Conservation (phyloP, 2,113 vertebrate genomes). For the Penelope pileata region DNA sequence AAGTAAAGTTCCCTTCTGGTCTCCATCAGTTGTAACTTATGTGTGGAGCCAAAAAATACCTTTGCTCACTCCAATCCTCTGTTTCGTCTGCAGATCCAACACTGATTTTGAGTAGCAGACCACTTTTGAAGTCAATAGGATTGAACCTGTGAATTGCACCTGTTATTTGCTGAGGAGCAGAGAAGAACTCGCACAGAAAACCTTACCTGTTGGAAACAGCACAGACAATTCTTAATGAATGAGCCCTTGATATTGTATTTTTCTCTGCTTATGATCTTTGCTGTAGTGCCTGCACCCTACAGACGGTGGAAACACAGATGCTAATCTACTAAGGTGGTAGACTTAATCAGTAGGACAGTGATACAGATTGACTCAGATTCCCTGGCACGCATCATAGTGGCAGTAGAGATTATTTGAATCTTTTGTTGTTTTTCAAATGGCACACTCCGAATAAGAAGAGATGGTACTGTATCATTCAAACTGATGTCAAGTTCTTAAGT, state of each 20-base stretch:
- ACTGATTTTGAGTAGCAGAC: slow-evolving; percentile 43
- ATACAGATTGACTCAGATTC: neutral
- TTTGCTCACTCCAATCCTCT: slow-evolving; percentile 8
- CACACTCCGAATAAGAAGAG: neutral
- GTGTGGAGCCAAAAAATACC: neutral
- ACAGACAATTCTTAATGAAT: neutral
- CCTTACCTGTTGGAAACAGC: neutral
- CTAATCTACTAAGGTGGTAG: neutral
- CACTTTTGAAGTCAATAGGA: slow-evolving; percentile 37
- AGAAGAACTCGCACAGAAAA: neutral
- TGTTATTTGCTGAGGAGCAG: neutral
- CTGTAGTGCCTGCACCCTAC: neutral
- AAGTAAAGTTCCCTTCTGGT: neutral
- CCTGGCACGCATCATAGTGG: neutral
- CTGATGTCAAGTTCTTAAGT: neutral
- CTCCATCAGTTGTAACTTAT: neutral
- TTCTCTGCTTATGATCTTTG: neutral
- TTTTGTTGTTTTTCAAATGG: neutral
- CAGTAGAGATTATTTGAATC: neutral
- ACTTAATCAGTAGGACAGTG: neutral
- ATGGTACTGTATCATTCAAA: neutral
- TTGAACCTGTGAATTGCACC: slow-evolving; percentile 24
- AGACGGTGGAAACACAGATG: neutral
- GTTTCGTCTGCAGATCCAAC: slow-evolving; percentile 39
- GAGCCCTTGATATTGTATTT: neutral